Evolutionary conservation across 2,113 vertebrate genomes (phyloP).

Genomic region (Cathartes aura): DNA sequence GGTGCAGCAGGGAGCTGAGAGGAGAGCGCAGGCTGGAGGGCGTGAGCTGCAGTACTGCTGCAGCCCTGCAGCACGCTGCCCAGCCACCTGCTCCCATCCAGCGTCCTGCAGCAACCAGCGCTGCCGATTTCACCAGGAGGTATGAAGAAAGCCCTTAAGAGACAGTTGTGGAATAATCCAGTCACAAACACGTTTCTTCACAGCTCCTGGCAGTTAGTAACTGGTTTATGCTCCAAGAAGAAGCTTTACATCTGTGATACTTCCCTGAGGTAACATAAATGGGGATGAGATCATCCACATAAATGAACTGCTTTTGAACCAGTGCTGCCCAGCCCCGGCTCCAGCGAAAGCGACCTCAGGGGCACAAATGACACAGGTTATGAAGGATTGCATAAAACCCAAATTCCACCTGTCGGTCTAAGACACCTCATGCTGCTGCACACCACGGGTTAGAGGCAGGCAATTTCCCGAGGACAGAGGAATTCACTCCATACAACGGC

Average conservation of each 20-base stretch:
- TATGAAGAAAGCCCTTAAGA: not conserved
- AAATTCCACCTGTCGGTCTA: not conserved
- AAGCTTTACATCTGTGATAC: not conserved
- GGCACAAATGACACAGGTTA: not conserved
- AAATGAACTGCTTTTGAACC: fast-evolving
- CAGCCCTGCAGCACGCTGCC: not conserved
- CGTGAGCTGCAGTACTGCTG: not conserved
- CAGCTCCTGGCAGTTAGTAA: not conserved
- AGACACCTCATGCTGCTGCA: not conserved
- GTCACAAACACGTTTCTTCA: not conserved
- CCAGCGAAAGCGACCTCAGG: not conserved
- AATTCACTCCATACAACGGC: not conserved
- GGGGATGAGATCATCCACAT: not conserved
- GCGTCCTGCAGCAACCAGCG: fast-evolving
- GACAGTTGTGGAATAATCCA: not conserved
- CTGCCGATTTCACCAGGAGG: not conserved
- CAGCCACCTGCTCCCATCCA: no score
- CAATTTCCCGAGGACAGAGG: not conserved
- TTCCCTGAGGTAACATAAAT: not conserved
- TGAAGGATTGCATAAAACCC: not conserved
- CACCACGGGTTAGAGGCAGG: not conserved
- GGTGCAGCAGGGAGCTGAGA: not conserved
- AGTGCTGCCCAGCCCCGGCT: not conserved
- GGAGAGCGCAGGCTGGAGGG: not conserved
- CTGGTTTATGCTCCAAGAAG: not conserved